phyloP scores from a whole-genome alignment of 2,888 invertebrate species.

The Sepioteuthis lessoniana region DNA sequence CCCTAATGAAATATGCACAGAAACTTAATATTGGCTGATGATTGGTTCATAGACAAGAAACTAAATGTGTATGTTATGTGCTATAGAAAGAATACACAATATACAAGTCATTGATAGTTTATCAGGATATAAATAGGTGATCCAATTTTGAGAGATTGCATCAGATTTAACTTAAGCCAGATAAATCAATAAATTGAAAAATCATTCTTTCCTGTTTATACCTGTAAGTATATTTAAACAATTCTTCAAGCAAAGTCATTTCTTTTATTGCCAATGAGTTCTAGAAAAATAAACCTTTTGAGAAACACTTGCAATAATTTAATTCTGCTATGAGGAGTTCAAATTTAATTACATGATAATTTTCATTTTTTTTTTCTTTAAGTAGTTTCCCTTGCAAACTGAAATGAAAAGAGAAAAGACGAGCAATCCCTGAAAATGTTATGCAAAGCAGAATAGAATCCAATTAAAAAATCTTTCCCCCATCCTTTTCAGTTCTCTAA shows the following conservation, averaged over 20 bases:
- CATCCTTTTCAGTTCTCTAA: background rate
- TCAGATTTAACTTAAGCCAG: background rate
- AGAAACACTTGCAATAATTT: background rate
- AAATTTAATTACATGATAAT: background rate
- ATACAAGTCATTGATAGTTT: no score
- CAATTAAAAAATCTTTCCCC: background rate
- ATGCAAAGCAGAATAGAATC: background rate
- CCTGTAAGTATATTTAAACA: background rate
- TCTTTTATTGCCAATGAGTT: background rate
- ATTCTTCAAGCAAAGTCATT: background rate
- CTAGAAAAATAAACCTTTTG: background rate
- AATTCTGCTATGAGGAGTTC: background rate
- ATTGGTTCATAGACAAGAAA: no score
- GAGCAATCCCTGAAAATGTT: background rate
- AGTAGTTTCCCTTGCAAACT: background rate
- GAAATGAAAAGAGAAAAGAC: background rate
- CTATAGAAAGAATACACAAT: no score
- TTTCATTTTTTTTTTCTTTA: background rate
- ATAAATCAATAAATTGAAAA: background rate
- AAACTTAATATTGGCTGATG: no score
- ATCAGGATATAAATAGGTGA: background rate
- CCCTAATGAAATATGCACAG: no score
- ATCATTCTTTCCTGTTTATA: background rate
- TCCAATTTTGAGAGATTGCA: no score
- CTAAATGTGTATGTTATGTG: no score